Evolutionary conservation across 1,140 invertebrate species (phyloP), one percentile per base, ranked within the genome.

Genomic region (Pentalonia nigronervosa): DNA sequence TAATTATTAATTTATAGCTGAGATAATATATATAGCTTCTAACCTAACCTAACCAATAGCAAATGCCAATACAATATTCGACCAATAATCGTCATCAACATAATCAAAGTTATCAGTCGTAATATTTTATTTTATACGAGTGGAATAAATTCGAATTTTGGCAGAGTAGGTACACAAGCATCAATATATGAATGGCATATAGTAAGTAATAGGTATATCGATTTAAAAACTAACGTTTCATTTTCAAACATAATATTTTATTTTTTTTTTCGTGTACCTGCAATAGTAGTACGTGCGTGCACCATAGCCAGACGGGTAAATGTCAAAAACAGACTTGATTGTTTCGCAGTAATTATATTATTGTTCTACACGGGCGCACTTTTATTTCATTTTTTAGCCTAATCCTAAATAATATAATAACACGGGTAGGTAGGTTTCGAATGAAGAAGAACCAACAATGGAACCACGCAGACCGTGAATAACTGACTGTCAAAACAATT

Each of bases 401-500:
- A 89, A 89, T 88, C 87, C 41, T 25, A 53, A 56, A 53, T 67
- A 90, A 41, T 23, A 25, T 25, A 41, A 23, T 41, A 25, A 25
- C 53, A 23, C n/a, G 30, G 23, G 36, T 23, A 90, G 14, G 53
- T 36, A 60, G 53, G 53, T 90, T 90, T 60, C 7, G 23, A 45
- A 60, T 11, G 53, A 45, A 45, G n/a, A 90, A 60, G 36, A 90
- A 60, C 47, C 56, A 67, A 90, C 25, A 60, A 60, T 60, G 89
- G 17, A 45, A 90, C 60, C 36, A 41, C n/a, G 7, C 56, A 30
- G 89, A 90, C 53, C 89, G 89, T 90, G 41, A 90, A 90, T 67
- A 90, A 90, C 89, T 41, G 53, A 45, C 89, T 90, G 89, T 90
- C 89, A 67, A 67, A 90, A 90, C 89, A 45, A 25, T 67, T 90